These are phyloP conservation scores for Poeciliopsis occidentalis DNA, from an alignment of 2,113 vertebrate species.

Conservation along the genomic window DNA sequence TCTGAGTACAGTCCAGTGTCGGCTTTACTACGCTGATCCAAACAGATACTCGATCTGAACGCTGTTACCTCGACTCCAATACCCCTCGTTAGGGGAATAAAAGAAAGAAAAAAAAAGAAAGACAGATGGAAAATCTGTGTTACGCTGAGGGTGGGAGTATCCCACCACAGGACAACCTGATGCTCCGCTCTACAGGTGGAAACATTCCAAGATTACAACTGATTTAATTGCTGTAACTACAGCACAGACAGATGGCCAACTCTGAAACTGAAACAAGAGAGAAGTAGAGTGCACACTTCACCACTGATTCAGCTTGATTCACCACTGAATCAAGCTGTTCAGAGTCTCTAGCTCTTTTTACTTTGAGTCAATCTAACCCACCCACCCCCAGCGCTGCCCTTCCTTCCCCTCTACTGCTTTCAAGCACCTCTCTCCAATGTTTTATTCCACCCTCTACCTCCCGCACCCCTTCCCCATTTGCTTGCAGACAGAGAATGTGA, in stretches of 20 bases:
- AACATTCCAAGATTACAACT: slow-evolving; percentile 4
- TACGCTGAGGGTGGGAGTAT: slow-evolving; percentile 22
- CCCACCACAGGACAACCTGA: slow-evolving; percentile 27
- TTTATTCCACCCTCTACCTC: slow-evolving; percentile 34
- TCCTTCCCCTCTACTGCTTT: slow-evolving; percentile 57
- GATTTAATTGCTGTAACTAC: slow-evolving; percentile 9
- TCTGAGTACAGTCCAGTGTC: neutral
- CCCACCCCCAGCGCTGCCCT: slow-evolving; percentile 25
- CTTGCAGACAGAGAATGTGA: slow-evolving; percentile 70
- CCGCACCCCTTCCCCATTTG: slow-evolving; percentile 1
- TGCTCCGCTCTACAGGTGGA: slow-evolving; percentile 45
- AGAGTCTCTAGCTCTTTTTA: slow-evolving; percentile 14
- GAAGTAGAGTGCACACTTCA: slow-evolving; percentile 12
- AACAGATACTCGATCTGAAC: slow-evolving; percentile 49
- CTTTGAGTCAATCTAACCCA: slow-evolving; percentile 41
- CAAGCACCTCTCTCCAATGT: slow-evolving; percentile 42
- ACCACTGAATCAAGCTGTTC: slow-evolving; percentile 18
- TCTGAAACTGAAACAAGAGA: slow-evolving; percentile 30
- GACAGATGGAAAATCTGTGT: neutral
- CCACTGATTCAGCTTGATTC: no score
- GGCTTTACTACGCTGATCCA: slow-evolving; percentile 17
- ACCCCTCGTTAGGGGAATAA: slow-evolving; percentile 31
- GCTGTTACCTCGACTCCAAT: slow-evolving; percentile 65
- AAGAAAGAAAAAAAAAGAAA: neutral
- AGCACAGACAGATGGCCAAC: slow-evolving; percentile 5